Base-by-base conservation (phyloP, 2,888 invertebrate species). In the Phortica magna region DNA sequence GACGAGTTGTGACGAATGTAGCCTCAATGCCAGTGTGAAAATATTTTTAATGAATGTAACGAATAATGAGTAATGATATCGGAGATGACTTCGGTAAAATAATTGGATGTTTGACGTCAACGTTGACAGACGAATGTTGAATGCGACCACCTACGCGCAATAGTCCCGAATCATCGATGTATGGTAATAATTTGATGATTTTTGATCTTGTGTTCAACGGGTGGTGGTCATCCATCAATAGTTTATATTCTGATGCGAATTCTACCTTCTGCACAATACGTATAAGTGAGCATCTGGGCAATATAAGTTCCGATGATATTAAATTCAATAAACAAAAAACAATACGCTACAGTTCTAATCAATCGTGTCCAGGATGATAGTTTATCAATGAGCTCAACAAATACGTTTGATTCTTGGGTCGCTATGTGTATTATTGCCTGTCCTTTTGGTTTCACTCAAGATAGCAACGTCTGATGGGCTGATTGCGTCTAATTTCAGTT, bases 11-110 rank as follows among this genome's bases (percentile, higher is more conserved):
- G 2, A 48, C 17, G 14, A 78, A 76, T 12, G 2, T 48, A n/a
- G n/a, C n/a, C 57, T 5, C 79, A n/a, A n/a, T n/a, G n/a, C 79
- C 78, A 6, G 73, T 22, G 55, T 79, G 78, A 0, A 80, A 39
- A 43, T 76, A 17, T 2, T 19, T 57, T 2, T 67, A 22, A n/a
- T 79, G 77, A 19, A 75, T 9, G 72, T 78, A 43, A 10, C 39
- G 59, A 19, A 65, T 41, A n/a, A 80, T 76, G 17, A 76, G 71
- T 9, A n/a, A 57, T 12, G 75, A 75, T 43, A 76, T 48, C 3
- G 53, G 48, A 10, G 48, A 57, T 73, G 43, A 70, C 61, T 70
- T 74, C 10, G 76, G 71, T 7, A 76, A 31, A 42, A 78, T 43
- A 59, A 79, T 76, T 10, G 73, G 78, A 31, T 74, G 76, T 65